Conservation (phyloP, 2,113 vertebrate genomes). For the Nesoenas mayeri region DNA sequence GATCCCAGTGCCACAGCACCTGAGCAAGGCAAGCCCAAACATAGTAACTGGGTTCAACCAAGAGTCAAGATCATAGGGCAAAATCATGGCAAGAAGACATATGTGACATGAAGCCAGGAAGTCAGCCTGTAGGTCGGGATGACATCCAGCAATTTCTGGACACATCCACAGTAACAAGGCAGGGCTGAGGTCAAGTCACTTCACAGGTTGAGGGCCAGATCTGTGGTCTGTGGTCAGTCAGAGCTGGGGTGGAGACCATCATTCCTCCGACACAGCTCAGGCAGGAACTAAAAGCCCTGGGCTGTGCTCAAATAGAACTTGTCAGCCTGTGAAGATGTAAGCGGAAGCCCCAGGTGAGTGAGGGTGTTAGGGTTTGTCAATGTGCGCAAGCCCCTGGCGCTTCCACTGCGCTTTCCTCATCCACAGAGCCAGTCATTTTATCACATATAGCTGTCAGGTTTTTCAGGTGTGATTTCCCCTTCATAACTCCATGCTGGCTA, state of each 20-base stretch:
- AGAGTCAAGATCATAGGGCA: background rate
- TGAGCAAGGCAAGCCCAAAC: background rate
- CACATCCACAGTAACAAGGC: background rate
- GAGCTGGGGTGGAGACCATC: background rate
- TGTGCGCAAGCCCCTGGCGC: background rate
- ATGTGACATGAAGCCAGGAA: background rate
- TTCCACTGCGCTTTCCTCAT: background rate
- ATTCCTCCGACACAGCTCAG: background rate
- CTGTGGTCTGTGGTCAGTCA: background rate
- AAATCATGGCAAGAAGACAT: background rate
- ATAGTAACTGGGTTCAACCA: rapidly evolving
- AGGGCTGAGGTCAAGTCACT: background rate
- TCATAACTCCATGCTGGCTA: background rate
- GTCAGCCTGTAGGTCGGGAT: background rate
- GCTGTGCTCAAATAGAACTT: background rate
- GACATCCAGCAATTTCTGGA: background rate
- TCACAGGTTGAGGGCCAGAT: background rate
- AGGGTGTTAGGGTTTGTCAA: background rate
- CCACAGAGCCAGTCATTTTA: background rate
- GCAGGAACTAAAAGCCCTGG: background rate
- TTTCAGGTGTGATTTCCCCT: background rate
- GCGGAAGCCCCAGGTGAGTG: background rate
- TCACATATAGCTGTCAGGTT: background rate
- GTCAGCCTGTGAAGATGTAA: background rate
- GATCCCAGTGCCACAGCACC: no score